Percentiles rank a stretch among this genome's conserved stretches.
Conservation (phyloP, 2,797 vertebrate species). For the Microctenopoma stevenorrisi region DNA sequence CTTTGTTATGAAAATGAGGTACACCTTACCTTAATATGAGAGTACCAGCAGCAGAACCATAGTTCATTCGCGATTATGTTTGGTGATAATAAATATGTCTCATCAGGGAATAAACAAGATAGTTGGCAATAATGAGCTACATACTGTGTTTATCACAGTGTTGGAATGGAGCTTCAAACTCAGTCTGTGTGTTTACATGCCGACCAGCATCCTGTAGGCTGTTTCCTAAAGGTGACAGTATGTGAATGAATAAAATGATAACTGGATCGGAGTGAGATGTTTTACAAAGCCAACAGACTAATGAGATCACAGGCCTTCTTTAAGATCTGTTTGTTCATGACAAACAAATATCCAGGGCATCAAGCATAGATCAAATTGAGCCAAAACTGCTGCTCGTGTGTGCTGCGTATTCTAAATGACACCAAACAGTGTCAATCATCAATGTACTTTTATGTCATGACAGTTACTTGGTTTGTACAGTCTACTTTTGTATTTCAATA, state of each 20-base stretch:
- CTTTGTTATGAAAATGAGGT: slow-evolving; percentile 5
- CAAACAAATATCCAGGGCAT: not conserved
- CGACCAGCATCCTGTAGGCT: not conserved
- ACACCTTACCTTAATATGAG: slow-evolving; percentile 17
- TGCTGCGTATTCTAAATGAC: too few species aligned
- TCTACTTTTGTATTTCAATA: too few species aligned
- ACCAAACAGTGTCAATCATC: too few species aligned
- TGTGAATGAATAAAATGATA: not conserved
- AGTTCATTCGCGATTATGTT: slow-evolving; percentile 25
- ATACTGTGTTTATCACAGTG: not conserved
- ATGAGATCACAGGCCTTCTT: not conserved
- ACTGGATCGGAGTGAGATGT: not conserved
- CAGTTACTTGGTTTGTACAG: too few species aligned
- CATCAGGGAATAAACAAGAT: slow-evolving; percentile 10
- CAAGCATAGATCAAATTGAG: not conserved
- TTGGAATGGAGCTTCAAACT: slow-evolving; percentile 12
- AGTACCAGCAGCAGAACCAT: slow-evolving; percentile 20
- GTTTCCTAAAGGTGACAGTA: not conserved
- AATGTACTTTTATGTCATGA: too few species aligned
- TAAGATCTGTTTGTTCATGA: not conserved
- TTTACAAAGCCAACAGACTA: not conserved
- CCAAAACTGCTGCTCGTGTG: not conserved
- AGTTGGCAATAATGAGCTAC: slow-evolving; percentile 21
- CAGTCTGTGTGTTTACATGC: not conserved
- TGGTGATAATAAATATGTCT: slow-evolving; percentile 31